phyloP scores from a whole-genome alignment of 2,113 vertebrate genomes.

The Prunella fulvescens region DNA sequence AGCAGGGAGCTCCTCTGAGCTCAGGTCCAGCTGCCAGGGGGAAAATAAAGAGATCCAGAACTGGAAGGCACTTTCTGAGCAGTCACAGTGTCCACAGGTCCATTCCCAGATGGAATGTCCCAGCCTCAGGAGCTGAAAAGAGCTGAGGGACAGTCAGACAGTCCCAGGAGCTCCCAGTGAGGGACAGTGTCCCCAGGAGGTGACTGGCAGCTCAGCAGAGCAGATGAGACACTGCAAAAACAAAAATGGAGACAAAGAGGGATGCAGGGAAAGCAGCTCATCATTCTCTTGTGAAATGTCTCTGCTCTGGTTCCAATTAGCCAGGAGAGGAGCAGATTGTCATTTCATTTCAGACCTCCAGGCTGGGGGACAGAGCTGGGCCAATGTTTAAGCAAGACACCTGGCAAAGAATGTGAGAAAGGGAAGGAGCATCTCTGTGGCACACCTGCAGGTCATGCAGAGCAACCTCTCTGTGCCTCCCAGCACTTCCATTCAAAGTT shows the following conservation, averaged over 20 bases:
- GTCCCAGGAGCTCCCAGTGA: background rate
- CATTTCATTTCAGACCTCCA: background rate
- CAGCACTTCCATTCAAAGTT: background rate
- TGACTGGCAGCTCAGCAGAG: constrained; percentile 9
- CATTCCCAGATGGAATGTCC: background rate
- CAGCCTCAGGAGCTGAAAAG: background rate
- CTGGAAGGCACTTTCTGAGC: background rate
- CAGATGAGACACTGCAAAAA: background rate
- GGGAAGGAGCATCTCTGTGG: background rate
- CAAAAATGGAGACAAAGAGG: background rate
- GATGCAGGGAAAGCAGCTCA: background rate
- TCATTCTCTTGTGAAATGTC: background rate
- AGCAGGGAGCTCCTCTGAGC: background rate
- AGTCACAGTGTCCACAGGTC: background rate
- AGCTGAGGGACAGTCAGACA: background rate
- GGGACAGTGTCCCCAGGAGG: constrained; percentile 13
- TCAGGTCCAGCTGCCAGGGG: background rate
- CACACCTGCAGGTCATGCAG: background rate
- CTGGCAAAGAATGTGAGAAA: background rate
- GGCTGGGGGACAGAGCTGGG: background rate
- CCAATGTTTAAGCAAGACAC: background rate
- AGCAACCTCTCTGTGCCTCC: background rate
- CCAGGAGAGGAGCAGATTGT: background rate
- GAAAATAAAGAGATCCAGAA: background rate
- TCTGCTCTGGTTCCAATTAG: background rate